Evolutionary conservation across 2,797 vertebrate species (phyloP).

Genomic region (Squalus acanthias): DNA sequence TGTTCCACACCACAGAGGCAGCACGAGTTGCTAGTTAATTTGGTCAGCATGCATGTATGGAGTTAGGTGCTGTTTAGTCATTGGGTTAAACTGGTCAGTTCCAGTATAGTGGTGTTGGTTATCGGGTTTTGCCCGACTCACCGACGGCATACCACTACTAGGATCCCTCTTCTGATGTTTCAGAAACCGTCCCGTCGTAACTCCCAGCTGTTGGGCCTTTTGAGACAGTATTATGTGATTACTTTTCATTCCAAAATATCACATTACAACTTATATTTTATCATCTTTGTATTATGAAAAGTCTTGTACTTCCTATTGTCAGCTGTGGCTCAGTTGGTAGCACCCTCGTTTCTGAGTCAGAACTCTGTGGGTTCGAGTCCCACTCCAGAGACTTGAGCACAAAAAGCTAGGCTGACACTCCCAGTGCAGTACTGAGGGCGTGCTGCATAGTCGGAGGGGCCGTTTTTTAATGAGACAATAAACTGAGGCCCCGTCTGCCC

Average conservation of each 20-base stretch:
- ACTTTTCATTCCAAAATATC: constrained; percentile 28
- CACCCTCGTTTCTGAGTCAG: not conserved
- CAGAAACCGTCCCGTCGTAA: constrained; percentile 38
- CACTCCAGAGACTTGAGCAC: not conserved
- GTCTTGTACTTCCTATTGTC: not conserved
- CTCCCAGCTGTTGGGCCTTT: constrained; percentile 42
- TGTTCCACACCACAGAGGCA: not conserved
- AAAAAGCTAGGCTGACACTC: not conserved
- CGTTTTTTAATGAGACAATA: not conserved
- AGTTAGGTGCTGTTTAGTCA: not conserved
- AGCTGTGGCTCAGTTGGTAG: not conserved
- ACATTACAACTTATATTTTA: not conserved
- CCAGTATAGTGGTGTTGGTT: not conserved
- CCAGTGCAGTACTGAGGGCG: not conserved
- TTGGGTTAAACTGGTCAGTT: constrained; percentile 25
- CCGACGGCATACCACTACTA: constrained; percentile 22
- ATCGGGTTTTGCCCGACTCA: constrained; percentile 39
- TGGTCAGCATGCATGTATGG: not conserved
- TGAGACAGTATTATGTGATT: constrained; percentile 22
- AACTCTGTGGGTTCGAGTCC: not conserved
- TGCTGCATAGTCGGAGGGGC: not conserved
- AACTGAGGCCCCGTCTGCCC: not conserved
- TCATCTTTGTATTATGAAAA: not conserved
- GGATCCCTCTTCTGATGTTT: constrained; percentile 22
- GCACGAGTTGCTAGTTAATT: not conserved